Evolutionary conservation across 2,888 invertebrate species (phyloP).

Genomic region (Pegoplata infirma): DNA sequence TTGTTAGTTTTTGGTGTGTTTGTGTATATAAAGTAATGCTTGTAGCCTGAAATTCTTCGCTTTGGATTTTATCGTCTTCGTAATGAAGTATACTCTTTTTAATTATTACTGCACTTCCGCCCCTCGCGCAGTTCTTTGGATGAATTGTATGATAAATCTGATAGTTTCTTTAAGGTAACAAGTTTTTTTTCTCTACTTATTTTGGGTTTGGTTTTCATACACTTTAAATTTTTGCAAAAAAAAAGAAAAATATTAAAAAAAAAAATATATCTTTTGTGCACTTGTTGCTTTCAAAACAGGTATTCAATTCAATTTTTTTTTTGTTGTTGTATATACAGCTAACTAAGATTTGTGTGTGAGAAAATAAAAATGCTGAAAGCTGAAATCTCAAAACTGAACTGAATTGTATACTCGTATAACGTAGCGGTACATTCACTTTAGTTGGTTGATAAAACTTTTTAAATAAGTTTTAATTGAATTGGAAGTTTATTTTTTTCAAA

Average conservation of each 20-base stretch:
- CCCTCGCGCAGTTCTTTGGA: too few species aligned
- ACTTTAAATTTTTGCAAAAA: neutral
- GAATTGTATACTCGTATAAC: too few species aligned
- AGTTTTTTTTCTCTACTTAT: slow-evolving; percentile 29
- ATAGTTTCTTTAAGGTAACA: slow-evolving; percentile 33
- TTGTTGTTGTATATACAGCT: slow-evolving; percentile 14
- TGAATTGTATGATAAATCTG: too few species aligned
- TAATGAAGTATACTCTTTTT: too few species aligned
- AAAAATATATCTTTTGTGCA: slow-evolving; percentile 30
- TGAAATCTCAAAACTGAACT: slow-evolving; percentile 22
- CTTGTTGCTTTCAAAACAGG: slow-evolving; percentile 58
- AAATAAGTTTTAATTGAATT: slow-evolving; percentile 62
- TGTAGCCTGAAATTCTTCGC: too few species aligned
- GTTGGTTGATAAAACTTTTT: slow-evolving; percentile 50
- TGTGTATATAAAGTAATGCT: too few species aligned
- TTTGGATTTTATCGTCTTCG: too few species aligned
- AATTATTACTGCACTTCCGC: too few species aligned
- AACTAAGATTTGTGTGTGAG: slow-evolving; percentile 30
- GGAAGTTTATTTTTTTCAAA: slow-evolving; percentile 26
- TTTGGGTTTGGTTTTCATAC: slow-evolving; percentile 36
- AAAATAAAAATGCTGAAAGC: slow-evolving; percentile 13
- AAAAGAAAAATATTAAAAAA: neutral
- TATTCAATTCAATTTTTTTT: too few species aligned
- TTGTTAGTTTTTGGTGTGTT: too few species aligned
- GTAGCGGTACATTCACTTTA: slow-evolving; percentile 55